Evolutionary conservation across 1,140 invertebrate species (phyloP), one percentile per base, ranked within the genome.

Genomic region (Drosophila aff.): DNA sequence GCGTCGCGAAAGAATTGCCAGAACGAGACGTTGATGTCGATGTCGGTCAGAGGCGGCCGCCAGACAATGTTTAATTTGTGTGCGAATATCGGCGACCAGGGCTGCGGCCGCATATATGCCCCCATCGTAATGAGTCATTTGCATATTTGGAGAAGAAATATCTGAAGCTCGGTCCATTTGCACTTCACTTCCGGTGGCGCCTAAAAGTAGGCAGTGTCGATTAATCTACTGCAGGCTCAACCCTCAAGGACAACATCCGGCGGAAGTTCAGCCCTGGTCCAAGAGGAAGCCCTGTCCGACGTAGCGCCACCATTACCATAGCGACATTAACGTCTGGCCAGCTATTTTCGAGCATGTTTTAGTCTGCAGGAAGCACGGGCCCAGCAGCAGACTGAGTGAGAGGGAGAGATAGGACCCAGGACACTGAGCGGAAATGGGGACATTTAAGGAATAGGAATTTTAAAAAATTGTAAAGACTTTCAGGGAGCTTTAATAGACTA

Each of bases 321-420:
- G 83, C 78, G 78, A 81, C 81, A 84, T 77, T 80, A 84, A 74
- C 66, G 86, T 81, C 84, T 90, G 84, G 81, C 53, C 66, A 76
- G 85, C 84, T 89, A 89, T 89, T 89, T 89, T 89, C 71, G 75
- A 84, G 52, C 77, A 57, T 89, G 66, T 87, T 81, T 87, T 78
- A 71, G 63, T 77, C 75, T 77, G 74, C 75, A 77, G 76, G 76
- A 78, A 69, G 58, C 81, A 58, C 68, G 65, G 11, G 38, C 68
- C 52, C 52, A 55, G 21, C 52, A 55, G 49, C 6, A 10, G 16
- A 50, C 28, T 18, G n/a, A 18, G n/a, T 13, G 31, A 21, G 50
- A 18, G 6, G 6, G 7, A 15, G 31, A 21, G 31, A 8, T 11
- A 31, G 16, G 4, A 16, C 11, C 31, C 18, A 38, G 9, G 8